These are phyloP conservation scores for Antrozous pallidus DNA, from an alignment of 2,797 vertebrate genomes.

Conservation along the genomic window DNA sequence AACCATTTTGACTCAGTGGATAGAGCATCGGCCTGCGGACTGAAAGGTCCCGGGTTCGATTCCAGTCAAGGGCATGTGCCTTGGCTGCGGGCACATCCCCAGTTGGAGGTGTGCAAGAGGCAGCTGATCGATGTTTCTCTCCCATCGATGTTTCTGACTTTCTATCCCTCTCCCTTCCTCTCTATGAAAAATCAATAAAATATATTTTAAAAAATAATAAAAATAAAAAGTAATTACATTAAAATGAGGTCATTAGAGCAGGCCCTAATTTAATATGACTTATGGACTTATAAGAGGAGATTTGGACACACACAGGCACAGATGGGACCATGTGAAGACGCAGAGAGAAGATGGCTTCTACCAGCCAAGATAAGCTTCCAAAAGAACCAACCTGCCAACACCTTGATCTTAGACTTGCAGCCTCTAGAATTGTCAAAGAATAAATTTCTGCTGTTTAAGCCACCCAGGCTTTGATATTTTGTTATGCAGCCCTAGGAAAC, in stretches of 20 bases:
- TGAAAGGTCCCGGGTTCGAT: too few species aligned
- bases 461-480: neutral
- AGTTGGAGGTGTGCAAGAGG: too few species aligned
- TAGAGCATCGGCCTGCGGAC: too few species aligned
- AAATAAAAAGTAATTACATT: neutral
- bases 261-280: neutral
- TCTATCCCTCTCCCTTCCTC: too few species aligned
- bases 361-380: neutral
- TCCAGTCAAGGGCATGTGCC: too few species aligned
- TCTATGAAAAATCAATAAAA: too few species aligned
- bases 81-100: too few species aligned
- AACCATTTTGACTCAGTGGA: too few species aligned
- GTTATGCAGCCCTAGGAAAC: neutral
- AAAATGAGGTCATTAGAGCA: neutral
- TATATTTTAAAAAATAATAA: too few species aligned
- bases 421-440: neutral
- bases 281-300: neutral
- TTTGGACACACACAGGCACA: neutral
- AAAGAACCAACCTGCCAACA: neutral
- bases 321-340: neutral
- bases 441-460: neutral
- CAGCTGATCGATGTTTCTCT: too few species aligned
- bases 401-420: neutral
- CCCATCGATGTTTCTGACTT: too few species aligned
- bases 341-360: neutral